These are phyloP conservation scores for Philopotamus ludificatus DNA, from an alignment of 1,140 invertebrate genomes.

Conservation along the genomic window DNA sequence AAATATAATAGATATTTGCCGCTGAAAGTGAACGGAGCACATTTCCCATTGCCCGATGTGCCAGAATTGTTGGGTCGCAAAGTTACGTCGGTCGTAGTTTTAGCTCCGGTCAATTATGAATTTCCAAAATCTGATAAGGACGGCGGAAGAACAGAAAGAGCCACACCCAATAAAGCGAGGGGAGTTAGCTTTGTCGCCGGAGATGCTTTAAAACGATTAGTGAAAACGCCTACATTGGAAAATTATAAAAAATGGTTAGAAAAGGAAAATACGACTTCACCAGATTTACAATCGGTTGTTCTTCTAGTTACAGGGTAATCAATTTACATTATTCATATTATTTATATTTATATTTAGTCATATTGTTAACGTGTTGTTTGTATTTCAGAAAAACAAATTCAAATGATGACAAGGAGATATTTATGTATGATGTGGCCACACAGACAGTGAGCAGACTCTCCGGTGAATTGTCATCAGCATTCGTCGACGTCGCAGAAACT, in stretches of 20 bases:
- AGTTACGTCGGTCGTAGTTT: constrained; percentile 77
- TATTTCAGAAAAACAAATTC: constrained; percentile 55
- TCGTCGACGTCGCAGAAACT: constrained; percentile 79
- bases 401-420: constrained; percentile 70
- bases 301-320: constrained; percentile 74
- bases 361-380: constrained; percentile 34
- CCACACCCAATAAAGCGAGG: constrained; percentile 53
- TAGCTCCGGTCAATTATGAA: constrained; percentile 74
- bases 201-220: constrained; percentile 69
- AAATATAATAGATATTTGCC: constrained; percentile 81
- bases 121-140: constrained; percentile 50
- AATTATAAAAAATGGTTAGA: constrained; percentile 80
- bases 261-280: constrained; percentile 67
- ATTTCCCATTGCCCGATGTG: constrained; percentile 77
- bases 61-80: constrained; percentile 69
- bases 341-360: constrained; percentile 29
- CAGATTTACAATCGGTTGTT: constrained; percentile 74
- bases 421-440: constrained; percentile 77
- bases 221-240: constrained; percentile 70
- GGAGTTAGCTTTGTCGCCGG: constrained; percentile 65
- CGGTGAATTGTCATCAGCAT: constrained; percentile 74
- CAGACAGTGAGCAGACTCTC: constrained; percentile 66
- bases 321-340: constrained; percentile 12
- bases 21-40: constrained; percentile 77
- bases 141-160: constrained; percentile 50